phyloP scores from a whole-genome alignment of 2,113 vertebrate species.

The Cardinalis cardinalis region DNA sequence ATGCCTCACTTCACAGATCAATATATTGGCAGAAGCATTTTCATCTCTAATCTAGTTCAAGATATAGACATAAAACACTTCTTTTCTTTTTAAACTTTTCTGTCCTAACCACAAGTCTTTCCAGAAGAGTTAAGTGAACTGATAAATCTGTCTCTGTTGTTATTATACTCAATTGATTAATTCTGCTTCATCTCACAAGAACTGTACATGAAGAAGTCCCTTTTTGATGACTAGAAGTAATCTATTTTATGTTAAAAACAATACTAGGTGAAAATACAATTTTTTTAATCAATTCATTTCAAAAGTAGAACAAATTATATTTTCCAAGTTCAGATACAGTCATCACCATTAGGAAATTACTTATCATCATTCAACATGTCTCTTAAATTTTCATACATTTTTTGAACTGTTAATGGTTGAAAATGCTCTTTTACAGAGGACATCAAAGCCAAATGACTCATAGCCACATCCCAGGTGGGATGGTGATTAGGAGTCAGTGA shows the following conservation, averaged over 20 bases:
- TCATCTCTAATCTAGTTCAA: background rate
- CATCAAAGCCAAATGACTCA: background rate
- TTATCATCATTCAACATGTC: background rate
- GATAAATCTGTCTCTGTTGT: constrained; percentile 13
- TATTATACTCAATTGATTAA: background rate
- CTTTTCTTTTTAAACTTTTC: background rate
- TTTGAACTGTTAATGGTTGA: background rate
- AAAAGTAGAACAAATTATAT: background rate
- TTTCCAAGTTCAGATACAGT: background rate
- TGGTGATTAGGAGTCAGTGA: background rate
- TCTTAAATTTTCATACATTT: background rate
- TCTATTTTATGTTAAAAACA: background rate
- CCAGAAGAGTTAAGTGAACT: background rate
- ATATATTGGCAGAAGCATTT: background rate
- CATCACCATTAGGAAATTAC: background rate
- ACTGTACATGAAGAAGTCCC: background rate
- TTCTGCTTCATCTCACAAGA: background rate
- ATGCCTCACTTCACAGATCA: background rate
- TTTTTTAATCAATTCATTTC: background rate
- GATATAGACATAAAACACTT: background rate
- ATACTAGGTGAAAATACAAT: background rate
- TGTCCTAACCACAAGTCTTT: background rate
- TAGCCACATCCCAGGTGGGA: background rate
- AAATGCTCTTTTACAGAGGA: background rate
- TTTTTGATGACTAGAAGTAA: background rate